Percentiles rank a stretch among this genome's conserved stretches.
These are phyloP conservation scores for Spodoptera littoralis DNA, from an alignment of 2,888 invertebrate genomes.

Conservation along the genomic window DNA sequence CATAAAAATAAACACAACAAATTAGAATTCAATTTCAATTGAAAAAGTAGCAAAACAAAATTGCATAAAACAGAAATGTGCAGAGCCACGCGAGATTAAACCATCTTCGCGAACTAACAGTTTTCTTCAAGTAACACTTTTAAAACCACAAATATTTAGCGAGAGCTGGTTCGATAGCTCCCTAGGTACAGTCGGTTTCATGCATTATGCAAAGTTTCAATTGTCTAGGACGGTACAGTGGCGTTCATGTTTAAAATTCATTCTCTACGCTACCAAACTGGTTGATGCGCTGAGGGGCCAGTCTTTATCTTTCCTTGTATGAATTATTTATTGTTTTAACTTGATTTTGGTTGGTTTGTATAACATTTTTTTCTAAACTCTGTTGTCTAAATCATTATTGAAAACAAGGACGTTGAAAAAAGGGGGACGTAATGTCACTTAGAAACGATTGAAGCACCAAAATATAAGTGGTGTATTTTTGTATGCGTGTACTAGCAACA, in stretches of 20 bases:
- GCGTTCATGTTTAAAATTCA: conserved; percentile 74
- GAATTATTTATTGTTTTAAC: conserved; percentile 36
- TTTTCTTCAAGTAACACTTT: conserved; percentile 54
- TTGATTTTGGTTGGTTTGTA: conserved; percentile 12
- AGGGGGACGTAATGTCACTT: too few relatives aligned
- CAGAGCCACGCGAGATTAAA: conserved; percentile 35
- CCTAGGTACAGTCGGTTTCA: conserved; percentile 64
- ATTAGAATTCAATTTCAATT: conserved; percentile 11
- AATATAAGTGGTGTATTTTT: too few relatives aligned
- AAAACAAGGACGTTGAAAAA: too few relatives aligned
- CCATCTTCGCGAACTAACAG: conserved; percentile 49
- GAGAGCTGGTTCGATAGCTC: conserved; percentile 59
- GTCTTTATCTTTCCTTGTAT: conserved; percentile 65
- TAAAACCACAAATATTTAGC: conserved; percentile 69
- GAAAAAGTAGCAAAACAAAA: conserved; percentile 17
- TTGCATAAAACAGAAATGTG: conserved; percentile 33
- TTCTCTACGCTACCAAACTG: conserved; percentile 61
- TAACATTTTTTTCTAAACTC: not conserved
- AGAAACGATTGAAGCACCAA: too few relatives aligned
- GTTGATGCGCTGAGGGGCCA: conserved; percentile 58
- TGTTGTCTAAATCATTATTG: too few relatives aligned
- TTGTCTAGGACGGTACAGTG: conserved; percentile 70
- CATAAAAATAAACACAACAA: not conserved
- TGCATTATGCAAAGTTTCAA: conserved; percentile 83
- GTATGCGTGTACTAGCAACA: too few relatives aligned